A percentile compares a stretch with the other conserved stretches of the same genome.
Conservation (phyloP, 2,113 vertebrate species). For the Pomatostomus ruficeps region DNA sequence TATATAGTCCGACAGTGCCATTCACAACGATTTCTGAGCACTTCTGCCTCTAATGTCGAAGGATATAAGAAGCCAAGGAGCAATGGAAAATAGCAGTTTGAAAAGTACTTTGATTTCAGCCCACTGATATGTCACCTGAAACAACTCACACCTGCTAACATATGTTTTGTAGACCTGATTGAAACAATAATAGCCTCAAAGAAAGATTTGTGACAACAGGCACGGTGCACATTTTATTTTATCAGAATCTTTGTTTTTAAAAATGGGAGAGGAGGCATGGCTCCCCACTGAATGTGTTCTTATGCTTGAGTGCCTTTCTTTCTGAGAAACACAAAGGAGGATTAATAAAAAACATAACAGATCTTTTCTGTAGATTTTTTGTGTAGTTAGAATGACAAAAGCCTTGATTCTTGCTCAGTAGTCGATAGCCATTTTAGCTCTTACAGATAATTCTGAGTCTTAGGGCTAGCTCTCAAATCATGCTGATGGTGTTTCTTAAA, state of each 20-base stretch:
- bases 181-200: not conserved
- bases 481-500: not conserved
- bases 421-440: not conserved
- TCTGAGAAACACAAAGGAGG: not conserved
- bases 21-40: not conserved
- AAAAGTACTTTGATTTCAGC: not conserved
- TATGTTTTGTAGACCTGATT: not conserved
- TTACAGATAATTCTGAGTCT: not conserved
- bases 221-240: not conserved
- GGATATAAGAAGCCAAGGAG: not conserved
- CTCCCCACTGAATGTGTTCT: not conserved
- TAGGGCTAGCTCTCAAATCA: not conserved
- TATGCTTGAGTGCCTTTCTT: not conserved
- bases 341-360: not conserved
- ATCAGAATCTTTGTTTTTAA: not conserved
- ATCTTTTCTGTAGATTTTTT: not conserved
- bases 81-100: conserved; percentile 2
- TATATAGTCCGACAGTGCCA: not conserved
- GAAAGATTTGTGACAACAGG: not conserved
- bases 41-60: conserved; percentile 13
- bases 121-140: not conserved
- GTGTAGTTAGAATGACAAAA: not conserved
- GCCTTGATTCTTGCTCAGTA: not conserved
- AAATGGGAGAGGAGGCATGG: not conserved
- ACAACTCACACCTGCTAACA: not conserved